phyloP scores from a whole-genome alignment of 2,113 vertebrate species.

The Megalops atlanticus region DNA sequence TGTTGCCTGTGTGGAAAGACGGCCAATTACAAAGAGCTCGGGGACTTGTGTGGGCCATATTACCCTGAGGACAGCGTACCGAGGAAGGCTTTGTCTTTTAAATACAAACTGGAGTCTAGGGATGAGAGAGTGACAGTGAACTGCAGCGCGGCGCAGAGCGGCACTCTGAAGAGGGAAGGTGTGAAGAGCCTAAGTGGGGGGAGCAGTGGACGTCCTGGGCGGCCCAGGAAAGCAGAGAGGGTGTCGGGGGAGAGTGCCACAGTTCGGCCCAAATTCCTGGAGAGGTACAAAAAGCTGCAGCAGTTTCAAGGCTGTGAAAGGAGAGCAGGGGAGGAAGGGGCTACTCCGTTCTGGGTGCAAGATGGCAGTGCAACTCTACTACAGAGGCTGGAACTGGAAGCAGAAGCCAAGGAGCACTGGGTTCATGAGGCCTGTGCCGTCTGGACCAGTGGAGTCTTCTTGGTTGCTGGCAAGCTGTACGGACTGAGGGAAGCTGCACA shows the following conservation, averaged over 20 bases:
- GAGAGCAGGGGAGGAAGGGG: constrained; percentile 60
- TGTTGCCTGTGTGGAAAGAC: constrained; percentile 91
- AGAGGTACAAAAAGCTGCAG: constrained; percentile 84
- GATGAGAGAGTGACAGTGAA: constrained; percentile 46
- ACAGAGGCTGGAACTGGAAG: constrained; percentile 75
- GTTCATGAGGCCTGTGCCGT: constrained; percentile 92
- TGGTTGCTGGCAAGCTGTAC: constrained; percentile 92
- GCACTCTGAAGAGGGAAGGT: constrained; percentile 16
- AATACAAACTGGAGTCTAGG: constrained; percentile 52
- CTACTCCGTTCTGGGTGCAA: constrained; percentile 56
- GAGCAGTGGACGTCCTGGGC: constrained; percentile 54
- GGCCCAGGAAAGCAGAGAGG: constrained; percentile 64
- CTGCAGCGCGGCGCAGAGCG: constrained; percentile 7
- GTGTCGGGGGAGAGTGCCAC: constrained; percentile 39
- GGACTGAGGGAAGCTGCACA: constrained; percentile 91
- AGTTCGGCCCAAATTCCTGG: constrained; percentile 79
- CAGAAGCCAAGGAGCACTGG: constrained; percentile 93
- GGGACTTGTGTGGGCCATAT: constrained; percentile 94
- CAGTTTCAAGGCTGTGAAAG: constrained; percentile 81
- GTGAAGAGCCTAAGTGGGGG: constrained; percentile 20
- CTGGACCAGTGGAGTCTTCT: constrained; percentile 93
- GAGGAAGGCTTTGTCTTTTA: constrained; percentile 79
- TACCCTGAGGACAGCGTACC: constrained; percentile 87
- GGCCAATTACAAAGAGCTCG: constrained; percentile 90
- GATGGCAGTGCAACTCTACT: constrained; percentile 69